phyloP scores from a whole-genome alignment of 92 coral and sea anemone species.

The Phenganax marumi region DNA sequence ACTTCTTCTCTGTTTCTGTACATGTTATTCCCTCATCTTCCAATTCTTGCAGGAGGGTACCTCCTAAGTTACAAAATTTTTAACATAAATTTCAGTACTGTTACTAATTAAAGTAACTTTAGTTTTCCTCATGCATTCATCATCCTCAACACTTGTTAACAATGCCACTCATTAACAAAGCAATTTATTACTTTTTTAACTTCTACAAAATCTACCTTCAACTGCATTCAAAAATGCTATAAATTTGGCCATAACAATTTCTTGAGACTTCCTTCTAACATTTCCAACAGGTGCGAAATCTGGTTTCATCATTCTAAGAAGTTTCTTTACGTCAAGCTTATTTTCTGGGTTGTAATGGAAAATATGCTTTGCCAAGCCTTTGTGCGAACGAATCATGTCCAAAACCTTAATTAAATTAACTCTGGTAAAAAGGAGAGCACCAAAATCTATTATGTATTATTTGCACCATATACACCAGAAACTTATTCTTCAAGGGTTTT shows the following conservation, averaged over 20 bases:
- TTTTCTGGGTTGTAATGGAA: not conserved
- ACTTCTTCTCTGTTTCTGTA: constrained; percentile 52
- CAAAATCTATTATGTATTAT: not conserved
- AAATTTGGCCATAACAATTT: not conserved
- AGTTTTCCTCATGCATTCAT: not conserved
- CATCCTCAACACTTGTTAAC: too few species aligned
- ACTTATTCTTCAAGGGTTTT: not conserved
- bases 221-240: not conserved
- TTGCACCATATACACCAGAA: not conserved
- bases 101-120: not conserved
- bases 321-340: not conserved
- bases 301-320: not conserved
- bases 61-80: constrained; percentile 40
- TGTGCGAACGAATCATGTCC: constrained; percentile 9
- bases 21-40: constrained; percentile 47
- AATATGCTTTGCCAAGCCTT: constrained; percentile 16
- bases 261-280: not conserved
- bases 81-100: not conserved
- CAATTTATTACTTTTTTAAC: not conserved
- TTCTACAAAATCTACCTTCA: not conserved
- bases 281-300: not conserved
- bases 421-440: not conserved
- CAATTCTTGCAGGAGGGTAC: constrained; percentile 53
- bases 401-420: not conserved
- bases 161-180: not conserved